Evolutionary conservation across 2,888 invertebrate species (phyloP).

Genomic region (Pandemis cinnamomeana): DNA sequence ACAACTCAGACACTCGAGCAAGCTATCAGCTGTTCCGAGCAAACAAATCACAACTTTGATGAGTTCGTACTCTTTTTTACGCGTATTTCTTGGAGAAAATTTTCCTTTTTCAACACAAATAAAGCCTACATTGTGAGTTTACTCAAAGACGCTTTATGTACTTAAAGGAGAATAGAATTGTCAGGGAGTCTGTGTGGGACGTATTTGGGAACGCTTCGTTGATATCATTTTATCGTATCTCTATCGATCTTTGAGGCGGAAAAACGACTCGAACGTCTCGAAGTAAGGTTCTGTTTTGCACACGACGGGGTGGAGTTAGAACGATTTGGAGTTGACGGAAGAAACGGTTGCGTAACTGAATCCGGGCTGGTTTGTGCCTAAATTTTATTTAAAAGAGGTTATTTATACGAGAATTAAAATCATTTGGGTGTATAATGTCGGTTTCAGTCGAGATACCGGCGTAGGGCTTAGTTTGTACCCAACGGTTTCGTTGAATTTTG

Average conservation of each 20-base stretch:
- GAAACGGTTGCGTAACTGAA: constrained; percentile 25
- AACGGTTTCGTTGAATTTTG: background rate
- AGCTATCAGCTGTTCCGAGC: constrained; percentile 55
- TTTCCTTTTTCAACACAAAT: constrained; percentile 45
- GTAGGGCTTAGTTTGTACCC: background rate
- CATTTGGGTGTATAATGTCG: background rate
- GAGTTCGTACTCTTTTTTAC: constrained; percentile 52
- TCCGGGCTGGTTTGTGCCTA: constrained; percentile 4
- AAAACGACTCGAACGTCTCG: background rate
- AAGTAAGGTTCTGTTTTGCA: background rate
- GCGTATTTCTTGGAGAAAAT: constrained; percentile 47
- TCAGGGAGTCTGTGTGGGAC: constrained; percentile 25
- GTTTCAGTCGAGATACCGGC: background rate
- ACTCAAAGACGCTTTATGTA: constrained; percentile 48
- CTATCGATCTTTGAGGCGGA: background rate
- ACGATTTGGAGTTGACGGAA: background rate
- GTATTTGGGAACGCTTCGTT: constrained; percentile 19
- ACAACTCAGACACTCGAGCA: constrained; percentile 4
- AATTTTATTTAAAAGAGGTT: constrained; percentile 8
- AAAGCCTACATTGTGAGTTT: constrained; percentile 47
- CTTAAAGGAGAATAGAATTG: constrained; percentile 36
- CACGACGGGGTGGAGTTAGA: background rate
- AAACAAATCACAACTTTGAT: constrained; percentile 67
- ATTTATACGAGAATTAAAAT: constrained; percentile 5
- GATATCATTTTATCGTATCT: background rate